phyloP scores from a whole-genome alignment of 2,797 vertebrate genomes.

The Lycodopsis pacificus region DNA sequence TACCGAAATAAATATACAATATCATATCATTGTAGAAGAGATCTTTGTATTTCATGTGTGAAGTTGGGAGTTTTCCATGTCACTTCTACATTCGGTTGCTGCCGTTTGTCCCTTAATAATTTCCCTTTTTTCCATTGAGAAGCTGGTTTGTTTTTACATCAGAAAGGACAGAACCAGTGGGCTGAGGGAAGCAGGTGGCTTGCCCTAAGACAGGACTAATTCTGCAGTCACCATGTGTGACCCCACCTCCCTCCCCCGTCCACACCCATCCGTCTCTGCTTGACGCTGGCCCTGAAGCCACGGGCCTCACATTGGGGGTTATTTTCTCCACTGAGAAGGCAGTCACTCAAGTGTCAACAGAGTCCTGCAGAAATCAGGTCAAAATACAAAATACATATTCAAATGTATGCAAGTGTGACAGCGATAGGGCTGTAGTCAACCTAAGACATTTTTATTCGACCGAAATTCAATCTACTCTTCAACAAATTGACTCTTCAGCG shows the following conservation, averaged over 20 bases:
- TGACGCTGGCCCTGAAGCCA: constrained; percentile 60
- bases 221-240: constrained; percentile 55
- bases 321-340: constrained; percentile 42
- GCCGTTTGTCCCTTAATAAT: not conserved
- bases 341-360: constrained; percentile 40
- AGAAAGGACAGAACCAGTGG: constrained; percentile 23
- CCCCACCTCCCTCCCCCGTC: constrained; percentile 28
- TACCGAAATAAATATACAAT: not conserved
- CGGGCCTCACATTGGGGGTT: constrained; percentile 59
- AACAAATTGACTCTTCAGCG: too few relatives aligned
- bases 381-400: constrained; percentile 19
- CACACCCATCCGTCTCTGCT: constrained; percentile 51
- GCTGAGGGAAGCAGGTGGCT: constrained; percentile 70
- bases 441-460: not conserved
- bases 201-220: constrained; percentile 55
- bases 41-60: not conserved
- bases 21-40: not conserved
- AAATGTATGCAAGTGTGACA: not conserved
- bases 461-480: too few relatives aligned
- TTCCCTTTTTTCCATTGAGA: not conserved
- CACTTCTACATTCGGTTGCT: not conserved
- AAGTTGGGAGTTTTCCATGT: constrained; percentile 4
- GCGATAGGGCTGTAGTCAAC: not conserved
- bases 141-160: constrained; percentile 22
- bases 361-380: constrained; percentile 18